phyloP scores from a whole-genome alignment of 2,888 invertebrate genomes.

The Eristalis arbustorum region DNA sequence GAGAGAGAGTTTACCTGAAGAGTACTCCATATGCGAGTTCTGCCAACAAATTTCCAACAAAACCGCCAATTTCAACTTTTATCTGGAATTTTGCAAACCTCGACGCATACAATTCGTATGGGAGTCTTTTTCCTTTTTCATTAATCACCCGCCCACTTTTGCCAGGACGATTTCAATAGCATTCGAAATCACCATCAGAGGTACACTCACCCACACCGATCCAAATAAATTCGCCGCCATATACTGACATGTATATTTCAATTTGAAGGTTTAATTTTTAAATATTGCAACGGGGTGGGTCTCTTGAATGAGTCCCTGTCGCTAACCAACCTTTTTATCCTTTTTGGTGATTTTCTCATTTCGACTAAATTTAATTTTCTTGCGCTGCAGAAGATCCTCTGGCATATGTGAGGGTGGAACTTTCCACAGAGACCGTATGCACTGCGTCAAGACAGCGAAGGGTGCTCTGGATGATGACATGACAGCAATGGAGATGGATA shows the following conservation, averaged over 20 bases:
- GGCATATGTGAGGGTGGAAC: not conserved
- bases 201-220: not conserved
- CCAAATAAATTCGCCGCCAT: not conserved
- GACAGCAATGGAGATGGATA: not conserved
- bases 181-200: constrained; percentile 6
- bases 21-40: constrained; percentile 26
- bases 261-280: constrained; percentile 40
- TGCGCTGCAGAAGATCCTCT: constrained; percentile 12
- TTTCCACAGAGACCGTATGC: not conserved
- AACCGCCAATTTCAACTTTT: constrained; percentile 56
- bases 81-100: constrained; percentile 3
- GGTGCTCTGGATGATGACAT: constrained; percentile 5
- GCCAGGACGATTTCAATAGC: constrained; percentile 25
- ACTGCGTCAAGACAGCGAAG: not conserved
- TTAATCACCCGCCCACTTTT: constrained; percentile 27
- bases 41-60: constrained; percentile 34
- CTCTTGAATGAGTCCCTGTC: not conserved
- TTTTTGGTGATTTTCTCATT: constrained; percentile 31
- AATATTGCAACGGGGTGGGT: constrained; percentile 4
- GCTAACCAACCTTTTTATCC: not conserved
- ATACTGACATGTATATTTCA: constrained; percentile 4
- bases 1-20: constrained; percentile 33
- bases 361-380: constrained; percentile 51
- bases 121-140: not conserved
- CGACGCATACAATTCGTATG: constrained; percentile 6